phyloP scores from a whole-genome alignment of 2,113 vertebrate genomes.

The Bettongia penicillata region DNA sequence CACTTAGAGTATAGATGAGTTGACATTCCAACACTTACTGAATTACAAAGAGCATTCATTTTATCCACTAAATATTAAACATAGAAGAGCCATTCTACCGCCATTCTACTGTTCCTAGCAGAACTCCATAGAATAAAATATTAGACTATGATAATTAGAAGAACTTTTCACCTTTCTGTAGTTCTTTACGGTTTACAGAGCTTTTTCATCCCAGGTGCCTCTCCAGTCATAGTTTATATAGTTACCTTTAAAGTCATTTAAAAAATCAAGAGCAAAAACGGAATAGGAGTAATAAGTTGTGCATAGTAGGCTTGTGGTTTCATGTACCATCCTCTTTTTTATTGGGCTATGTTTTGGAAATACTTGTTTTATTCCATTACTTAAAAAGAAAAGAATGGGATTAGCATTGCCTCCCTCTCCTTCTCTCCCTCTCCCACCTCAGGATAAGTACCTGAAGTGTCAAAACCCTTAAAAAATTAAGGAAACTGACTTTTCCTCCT shows the following conservation, averaged over 20 bases:
- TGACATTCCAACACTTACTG: not conserved
- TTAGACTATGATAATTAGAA: not conserved
- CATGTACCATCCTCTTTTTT: not conserved
- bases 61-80: not conserved
- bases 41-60: not conserved
- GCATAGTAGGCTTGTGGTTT: not conserved
- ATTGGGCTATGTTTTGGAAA: not conserved
- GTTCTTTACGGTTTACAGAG: not conserved
- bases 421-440: not conserved
- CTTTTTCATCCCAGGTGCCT: not conserved
- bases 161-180: not conserved
- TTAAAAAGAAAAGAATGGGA: not conserved
- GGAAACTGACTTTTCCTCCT: not conserved
- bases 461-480: not conserved
- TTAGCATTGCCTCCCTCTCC: not conserved
- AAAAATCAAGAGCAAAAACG: too few species aligned
- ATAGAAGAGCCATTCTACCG: not conserved
- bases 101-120: not conserved
- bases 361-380: not conserved
- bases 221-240: not conserved
- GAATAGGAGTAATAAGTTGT: not conserved
- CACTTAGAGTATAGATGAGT: not conserved
- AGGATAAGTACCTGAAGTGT: not conserved
- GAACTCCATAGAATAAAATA: not conserved
- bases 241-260: not conserved